A percentile compares a stretch with the other conserved stretches of the same genome.
These are phyloP conservation scores for Epinephelus moara DNA, from an alignment of 2,113 vertebrate species.

Conservation along the genomic window DNA sequence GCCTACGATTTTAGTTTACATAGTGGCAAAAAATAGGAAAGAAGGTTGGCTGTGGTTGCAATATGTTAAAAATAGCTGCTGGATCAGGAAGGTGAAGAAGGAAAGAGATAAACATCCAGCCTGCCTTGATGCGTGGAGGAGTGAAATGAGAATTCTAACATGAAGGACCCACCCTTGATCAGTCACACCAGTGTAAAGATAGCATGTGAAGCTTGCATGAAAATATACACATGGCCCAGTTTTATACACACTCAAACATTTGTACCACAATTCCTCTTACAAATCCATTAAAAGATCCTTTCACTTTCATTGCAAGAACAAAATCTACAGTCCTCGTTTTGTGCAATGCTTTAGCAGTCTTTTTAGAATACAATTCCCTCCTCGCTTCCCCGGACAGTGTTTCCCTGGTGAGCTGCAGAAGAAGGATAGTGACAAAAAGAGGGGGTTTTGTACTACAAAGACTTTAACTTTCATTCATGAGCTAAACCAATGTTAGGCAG, in stretches of 20 bases:
- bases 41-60: slow-evolving; percentile 16
- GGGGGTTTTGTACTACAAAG: not conserved
- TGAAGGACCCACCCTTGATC: slow-evolving; percentile 1
- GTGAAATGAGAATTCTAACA: slow-evolving; percentile 13
- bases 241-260: slow-evolving; percentile 1
- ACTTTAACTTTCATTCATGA: not conserved
- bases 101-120: slow-evolving; percentile 58
- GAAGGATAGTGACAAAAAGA: not conserved
- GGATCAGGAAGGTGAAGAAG: slow-evolving; percentile 49
- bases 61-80: slow-evolving; percentile 56
- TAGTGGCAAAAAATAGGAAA: slow-evolving; percentile 21
- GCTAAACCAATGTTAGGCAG: not conserved
- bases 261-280: not conserved
- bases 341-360: not conserved
- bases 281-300: not conserved
- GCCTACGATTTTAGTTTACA: slow-evolving; percentile 23
- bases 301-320: not conserved
- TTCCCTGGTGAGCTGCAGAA: not conserved
- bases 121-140: not conserved
- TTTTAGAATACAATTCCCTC: not conserved
- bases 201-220: not conserved
- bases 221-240: not conserved
- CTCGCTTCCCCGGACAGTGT: not conserved
- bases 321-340: not conserved
- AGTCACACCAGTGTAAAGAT: not conserved